Evolutionary conservation across 2,113 vertebrate species (phyloP).

Genomic region (Blennius ocellaris): DNA sequence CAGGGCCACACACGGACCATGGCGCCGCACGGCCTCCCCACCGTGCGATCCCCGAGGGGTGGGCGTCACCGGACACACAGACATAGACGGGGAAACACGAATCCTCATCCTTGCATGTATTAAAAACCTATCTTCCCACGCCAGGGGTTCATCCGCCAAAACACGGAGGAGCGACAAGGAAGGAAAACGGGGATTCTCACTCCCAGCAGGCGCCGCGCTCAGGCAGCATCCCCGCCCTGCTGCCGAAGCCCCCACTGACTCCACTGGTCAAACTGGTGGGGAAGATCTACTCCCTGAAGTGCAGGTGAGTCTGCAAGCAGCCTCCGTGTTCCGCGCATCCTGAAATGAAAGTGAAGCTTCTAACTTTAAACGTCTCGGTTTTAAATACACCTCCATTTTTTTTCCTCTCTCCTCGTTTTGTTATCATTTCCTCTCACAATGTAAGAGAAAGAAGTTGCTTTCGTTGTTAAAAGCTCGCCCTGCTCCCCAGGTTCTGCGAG

Average conservation of each 20-base stretch:
- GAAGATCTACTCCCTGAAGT: conserved; percentile 94
- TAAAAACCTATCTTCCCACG: conserved; percentile 3
- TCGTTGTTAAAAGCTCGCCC: neutral
- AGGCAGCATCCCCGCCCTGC: conserved; percentile 89
- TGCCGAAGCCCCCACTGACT: conserved; percentile 91
- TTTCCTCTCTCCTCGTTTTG: too few relatives aligned
- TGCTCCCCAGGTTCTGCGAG: conserved; percentile 90
- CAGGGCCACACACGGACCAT: conserved; percentile 26
- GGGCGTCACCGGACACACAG: neutral
- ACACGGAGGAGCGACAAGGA: conserved; percentile 50
- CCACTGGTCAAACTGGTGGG: conserved; percentile 93
- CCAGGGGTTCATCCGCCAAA: conserved; percentile 86
- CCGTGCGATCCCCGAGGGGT: conserved; percentile 69
- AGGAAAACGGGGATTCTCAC: conserved; percentile 71
- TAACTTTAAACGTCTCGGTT: too few relatives aligned
- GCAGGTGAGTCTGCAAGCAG: conserved; percentile 84
- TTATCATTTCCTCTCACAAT: too few relatives aligned
- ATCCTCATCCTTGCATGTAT: neutral
- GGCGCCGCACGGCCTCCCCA: conserved; percentile 38
- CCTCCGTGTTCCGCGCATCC: too few relatives aligned
- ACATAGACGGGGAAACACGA: too few relatives aligned
- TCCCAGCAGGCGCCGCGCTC: conserved; percentile 85
- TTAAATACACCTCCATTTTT: too few relatives aligned
- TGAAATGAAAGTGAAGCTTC: too few relatives aligned
- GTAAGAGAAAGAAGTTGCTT: too few relatives aligned